Percentiles rank a stretch among this genome's conserved stretches.
Evolutionary conservation across 2,888 invertebrate genomes (phyloP).

Genomic region (Cetonia aurata): DNA sequence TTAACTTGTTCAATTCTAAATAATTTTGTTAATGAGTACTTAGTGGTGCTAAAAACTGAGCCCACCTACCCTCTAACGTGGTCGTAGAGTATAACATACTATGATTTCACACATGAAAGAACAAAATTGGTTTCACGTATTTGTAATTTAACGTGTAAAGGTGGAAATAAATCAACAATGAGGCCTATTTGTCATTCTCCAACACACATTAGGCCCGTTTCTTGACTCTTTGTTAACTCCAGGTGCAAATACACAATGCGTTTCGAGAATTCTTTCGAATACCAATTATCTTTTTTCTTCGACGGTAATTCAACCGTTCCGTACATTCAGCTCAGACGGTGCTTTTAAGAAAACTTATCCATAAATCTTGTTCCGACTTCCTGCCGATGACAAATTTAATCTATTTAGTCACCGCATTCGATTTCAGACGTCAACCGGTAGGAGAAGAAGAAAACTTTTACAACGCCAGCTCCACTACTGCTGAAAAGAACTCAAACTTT

Average conservation of each 20-base stretch:
- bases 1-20: too few relatives aligned
- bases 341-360: conserved; percentile 40
- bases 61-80: too few relatives aligned
- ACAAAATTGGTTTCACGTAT: conserved; percentile 20
- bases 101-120: neutral
- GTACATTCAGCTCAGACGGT: conserved; percentile 14
- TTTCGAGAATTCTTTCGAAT: conserved; percentile 31
- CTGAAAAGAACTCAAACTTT: conserved; percentile 33
- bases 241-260: conserved; percentile 30
- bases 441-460: conserved; percentile 35
- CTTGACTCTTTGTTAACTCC: conserved; percentile 30
- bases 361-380: conserved; percentile 38
- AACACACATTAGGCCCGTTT: conserved; percentile 24
- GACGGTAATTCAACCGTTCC: conserved; percentile 22
- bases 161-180: conserved; percentile 40
- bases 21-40: too few relatives aligned
- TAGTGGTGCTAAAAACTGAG: too few relatives aligned
- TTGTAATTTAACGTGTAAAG: conserved; percentile 26
- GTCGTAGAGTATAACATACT: too few relatives aligned
- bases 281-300: conserved; percentile 33
- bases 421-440: conserved; percentile 34
- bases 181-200: conserved; percentile 28
- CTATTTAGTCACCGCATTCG: conserved; percentile 42
- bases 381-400: conserved; percentile 41
- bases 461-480: conserved; percentile 9